Percentiles rank a stretch among this genome's conserved stretches.
These are phyloP conservation scores for Trichopria drosophilae DNA, from an alignment of 2,888 invertebrate species.

Conservation along the genomic window DNA sequence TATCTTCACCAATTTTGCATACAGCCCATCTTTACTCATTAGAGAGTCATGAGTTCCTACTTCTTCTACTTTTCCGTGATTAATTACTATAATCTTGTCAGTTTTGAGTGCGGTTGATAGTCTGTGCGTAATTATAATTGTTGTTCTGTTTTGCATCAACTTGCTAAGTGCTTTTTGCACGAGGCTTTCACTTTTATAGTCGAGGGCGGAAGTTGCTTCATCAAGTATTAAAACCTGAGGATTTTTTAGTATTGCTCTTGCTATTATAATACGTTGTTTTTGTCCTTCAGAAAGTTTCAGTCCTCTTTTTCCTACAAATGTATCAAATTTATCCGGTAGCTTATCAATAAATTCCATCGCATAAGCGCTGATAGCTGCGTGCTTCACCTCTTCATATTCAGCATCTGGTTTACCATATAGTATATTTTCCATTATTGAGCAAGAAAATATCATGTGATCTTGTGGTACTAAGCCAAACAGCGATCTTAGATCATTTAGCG, in stretches of 20 bases:
- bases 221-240: slow-evolving; percentile 21
- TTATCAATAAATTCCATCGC: slow-evolving; percentile 20
- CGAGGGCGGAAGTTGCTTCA: slow-evolving; percentile 24
- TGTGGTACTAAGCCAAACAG: slow-evolving; percentile 25
- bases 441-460: slow-evolving; percentile 24
- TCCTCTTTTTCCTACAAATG: slow-evolving; percentile 21
- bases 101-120: slow-evolving; percentile 23
- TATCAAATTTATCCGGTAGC: slow-evolving; percentile 22
- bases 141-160: slow-evolving; percentile 24
- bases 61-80: slow-evolving; percentile 23
- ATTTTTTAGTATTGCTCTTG: slow-evolving; percentile 23
- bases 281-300: slow-evolving; percentile 21
- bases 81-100: slow-evolving; percentile 24
- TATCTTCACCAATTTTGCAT: slow-evolving; percentile 25
- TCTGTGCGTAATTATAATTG: slow-evolving; percentile 20
- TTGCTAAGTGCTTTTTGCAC: slow-evolving; percentile 18
- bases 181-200: slow-evolving; percentile 17
- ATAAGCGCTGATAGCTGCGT: slow-evolving; percentile 23
- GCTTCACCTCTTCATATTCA: slow-evolving; percentile 22
- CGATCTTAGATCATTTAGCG: slow-evolving; percentile 23
- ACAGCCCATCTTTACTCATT: slow-evolving; percentile 22
- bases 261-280: slow-evolving; percentile 20
- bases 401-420: slow-evolving; percentile 22
- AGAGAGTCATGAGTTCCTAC: slow-evolving; percentile 21
- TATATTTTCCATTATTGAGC: slow-evolving; percentile 26